Evolutionary conservation across 2,797 vertebrate species (phyloP).

Genomic region (Cyprinodon diabolis): DNA sequence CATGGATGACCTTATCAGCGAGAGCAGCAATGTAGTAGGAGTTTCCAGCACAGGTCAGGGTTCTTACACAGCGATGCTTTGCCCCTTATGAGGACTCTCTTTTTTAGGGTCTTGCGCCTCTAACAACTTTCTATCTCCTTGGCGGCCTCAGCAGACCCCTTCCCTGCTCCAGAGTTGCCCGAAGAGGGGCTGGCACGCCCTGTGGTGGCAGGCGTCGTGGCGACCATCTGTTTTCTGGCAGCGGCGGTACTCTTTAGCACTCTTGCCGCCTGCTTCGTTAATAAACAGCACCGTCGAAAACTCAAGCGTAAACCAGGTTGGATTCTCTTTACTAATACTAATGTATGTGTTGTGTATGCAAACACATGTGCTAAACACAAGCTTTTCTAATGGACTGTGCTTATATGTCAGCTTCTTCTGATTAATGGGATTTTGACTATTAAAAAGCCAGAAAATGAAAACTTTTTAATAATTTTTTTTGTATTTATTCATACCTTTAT

Average conservation of each 20-base stretch:
- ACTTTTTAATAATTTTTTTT: not conserved
- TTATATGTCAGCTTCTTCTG: not conserved
- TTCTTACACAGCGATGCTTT: not conserved
- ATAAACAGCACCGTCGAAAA: constrained; percentile 97
- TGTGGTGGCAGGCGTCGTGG: constrained; percentile 96
- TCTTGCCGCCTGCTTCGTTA: constrained; percentile 97
- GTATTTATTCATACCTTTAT: not conserved
- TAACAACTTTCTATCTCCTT: constrained; percentile 11
- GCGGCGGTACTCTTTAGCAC: constrained; percentile 98
- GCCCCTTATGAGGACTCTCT: not conserved
- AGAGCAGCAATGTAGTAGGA: constrained; percentile 98
- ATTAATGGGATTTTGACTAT: not conserved
- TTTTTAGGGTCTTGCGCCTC: not conserved
- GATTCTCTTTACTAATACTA: constrained; percentile 31
- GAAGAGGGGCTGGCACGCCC: constrained; percentile 96
- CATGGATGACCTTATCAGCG: constrained; percentile 99
- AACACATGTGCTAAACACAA: not conserved
- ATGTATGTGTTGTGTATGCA: not conserved
- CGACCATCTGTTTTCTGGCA: constrained; percentile 98
- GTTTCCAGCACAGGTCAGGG: constrained; percentile 96
- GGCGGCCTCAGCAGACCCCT: constrained; percentile 84
- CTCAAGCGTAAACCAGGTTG: constrained; percentile 98
- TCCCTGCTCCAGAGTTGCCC: constrained; percentile 91
- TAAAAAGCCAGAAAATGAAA: not conserved
- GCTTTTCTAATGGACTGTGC: not conserved